These are phyloP conservation scores for Phylloscopus collybita DNA, from an alignment of 2,797 vertebrate genomes.

Conservation along the genomic window DNA sequence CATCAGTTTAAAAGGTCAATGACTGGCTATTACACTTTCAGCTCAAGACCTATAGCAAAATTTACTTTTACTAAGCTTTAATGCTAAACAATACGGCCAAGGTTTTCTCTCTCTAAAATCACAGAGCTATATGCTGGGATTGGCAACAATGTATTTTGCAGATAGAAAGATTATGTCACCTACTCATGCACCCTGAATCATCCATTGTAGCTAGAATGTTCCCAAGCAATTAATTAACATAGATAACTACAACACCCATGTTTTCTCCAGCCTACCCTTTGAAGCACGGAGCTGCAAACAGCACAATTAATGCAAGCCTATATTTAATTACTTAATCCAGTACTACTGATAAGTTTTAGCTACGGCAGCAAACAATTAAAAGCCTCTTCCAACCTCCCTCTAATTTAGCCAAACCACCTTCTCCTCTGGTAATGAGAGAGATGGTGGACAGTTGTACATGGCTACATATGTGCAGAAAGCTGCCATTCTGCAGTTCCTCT, in stretches of 20 bases:
- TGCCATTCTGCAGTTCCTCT: neutral
- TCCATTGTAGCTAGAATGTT: neutral
- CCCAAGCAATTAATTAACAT: neutral
- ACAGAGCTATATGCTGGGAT: neutral
- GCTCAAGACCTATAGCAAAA: neutral
- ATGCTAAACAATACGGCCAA: neutral
- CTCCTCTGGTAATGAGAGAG: neutral
- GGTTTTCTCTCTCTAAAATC: neutral
- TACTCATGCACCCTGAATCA: neutral
- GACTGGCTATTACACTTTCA: neutral
- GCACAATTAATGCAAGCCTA: neutral
- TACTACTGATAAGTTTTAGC: neutral
- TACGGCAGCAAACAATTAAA: neutral
- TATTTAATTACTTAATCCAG: neutral
- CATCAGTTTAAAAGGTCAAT: neutral
- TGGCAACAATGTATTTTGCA: neutral
- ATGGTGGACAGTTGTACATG: neutral
- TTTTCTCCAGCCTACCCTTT: neutral
- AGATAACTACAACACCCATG: neutral
- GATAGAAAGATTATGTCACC: neutral
- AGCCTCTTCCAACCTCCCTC: neutral
- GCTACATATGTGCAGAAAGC: neutral
- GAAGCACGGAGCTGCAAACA: neutral
- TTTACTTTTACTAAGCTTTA: neutral
- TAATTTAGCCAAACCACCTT: neutral